A percentile compares a stretch with the other conserved stretches of the same genome.
Conservation (phyloP, 2,797 vertebrate genomes). For the Acanthiza pusilla region DNA sequence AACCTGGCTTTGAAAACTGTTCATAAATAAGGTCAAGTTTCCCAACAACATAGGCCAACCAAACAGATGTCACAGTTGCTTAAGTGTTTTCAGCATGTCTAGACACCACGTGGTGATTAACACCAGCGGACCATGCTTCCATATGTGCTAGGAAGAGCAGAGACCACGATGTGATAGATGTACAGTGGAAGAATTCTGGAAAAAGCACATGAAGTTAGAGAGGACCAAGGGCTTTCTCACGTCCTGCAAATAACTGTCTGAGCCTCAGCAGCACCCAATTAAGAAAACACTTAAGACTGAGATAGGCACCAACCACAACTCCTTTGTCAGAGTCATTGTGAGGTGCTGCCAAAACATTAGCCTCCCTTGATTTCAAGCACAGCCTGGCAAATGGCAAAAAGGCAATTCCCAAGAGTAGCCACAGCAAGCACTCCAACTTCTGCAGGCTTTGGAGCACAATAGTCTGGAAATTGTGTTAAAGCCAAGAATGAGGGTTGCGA, state of each 20-base stretch:
- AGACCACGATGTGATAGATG: background rate
- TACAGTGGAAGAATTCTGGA: background rate
- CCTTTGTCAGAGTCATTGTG: background rate
- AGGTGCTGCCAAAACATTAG: conserved; percentile 4
- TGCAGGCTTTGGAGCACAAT: background rate
- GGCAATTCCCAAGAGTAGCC: background rate
- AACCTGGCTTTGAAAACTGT: conserved; percentile 24
- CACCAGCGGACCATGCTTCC: background rate
- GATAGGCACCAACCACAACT: background rate
- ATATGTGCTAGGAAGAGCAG: background rate
- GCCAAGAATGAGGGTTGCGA: background rate
- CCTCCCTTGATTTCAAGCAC: background rate
- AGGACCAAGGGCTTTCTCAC: background rate
- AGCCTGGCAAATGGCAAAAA: background rate
- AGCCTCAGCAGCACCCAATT: background rate
- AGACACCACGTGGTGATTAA: conserved; percentile 48
- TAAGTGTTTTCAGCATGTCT: conserved; percentile 48
- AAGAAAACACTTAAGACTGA: background rate
- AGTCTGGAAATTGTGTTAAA: background rate
- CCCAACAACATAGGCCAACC: background rate
- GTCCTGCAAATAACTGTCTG: background rate
- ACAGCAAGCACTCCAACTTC: background rate
- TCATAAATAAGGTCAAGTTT: conserved; percentile 8
- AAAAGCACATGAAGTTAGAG: background rate
- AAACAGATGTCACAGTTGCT: conserved; percentile 42